Evolutionary conservation across 2,797 vertebrate genomes (phyloP), one percentile per base, ranked within the genome.

Genomic region (Sphenopsis melanotis): DNA sequence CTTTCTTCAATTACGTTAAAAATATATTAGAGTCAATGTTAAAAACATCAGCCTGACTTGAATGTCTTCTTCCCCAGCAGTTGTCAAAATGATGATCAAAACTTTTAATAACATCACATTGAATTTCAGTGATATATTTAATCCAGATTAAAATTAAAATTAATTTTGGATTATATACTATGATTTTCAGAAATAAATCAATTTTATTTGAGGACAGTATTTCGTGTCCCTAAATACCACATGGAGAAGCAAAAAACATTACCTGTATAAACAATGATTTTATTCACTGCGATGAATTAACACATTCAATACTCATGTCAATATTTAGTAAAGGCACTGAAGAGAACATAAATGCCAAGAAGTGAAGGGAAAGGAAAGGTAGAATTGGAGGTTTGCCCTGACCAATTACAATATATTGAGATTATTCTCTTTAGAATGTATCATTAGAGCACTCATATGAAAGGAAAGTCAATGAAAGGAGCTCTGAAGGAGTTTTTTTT

Each of bases 351-450:
- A 90, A 34, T 82, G 41, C 27, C 59, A 80, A 75, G 47, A 96
- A 80, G 23, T 32, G 55, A 64, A 75, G 6, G 36, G 20, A 96
- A 83, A 86, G 44, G 29, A 96, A 85, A 87, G 47, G 29, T 29
- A 94, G 79, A 89, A 89, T 49, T 95, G 53, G 32, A 81, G 61
- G 56, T 93, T 85, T 76, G 37, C 61, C 92, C 89, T 96, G 92
- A 93, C 56, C 76, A 94, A 69, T 93, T 80, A 84, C 83, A 19
- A 14, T 42, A 86, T 89, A 69, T 96, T 93, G 85, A 96, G 56
- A 94, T 92, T 89, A 94, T 97, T 97, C 63, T 95, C 77, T 95
- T 95, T 70, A 96, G 68, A 80, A 92, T 41, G 29, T 71, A 83
- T 49, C 49, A 76, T 87, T 65, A 76, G n/a, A 87, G 59, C 79